Percentiles rank a stretch among this genome's conserved stretches.
phyloP scores from a whole-genome alignment of 2,888 invertebrate species.

The Coelogynopora nodosa region DNA sequence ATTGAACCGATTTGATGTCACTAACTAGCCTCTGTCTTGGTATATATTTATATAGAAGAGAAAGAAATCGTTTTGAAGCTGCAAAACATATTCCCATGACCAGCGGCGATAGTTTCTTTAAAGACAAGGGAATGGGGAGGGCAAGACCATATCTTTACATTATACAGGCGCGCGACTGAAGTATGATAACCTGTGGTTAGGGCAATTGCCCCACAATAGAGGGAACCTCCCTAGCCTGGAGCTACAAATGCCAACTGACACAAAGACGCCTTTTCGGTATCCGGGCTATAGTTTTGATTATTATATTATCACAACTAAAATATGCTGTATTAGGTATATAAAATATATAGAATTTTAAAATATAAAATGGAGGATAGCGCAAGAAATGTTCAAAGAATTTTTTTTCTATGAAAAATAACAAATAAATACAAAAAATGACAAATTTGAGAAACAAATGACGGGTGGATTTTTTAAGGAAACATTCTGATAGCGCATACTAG shows the following conservation, averaged over 20 bases:
- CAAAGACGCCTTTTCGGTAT: background rate
- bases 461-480: background rate
- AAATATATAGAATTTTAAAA: no score
- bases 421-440: no score
- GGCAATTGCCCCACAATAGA: background rate
- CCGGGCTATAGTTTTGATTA: background rate
- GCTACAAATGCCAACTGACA: background rate
- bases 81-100: no score
- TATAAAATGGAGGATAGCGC: no score
- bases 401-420: no score
- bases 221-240: background rate
- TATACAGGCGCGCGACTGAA: background rate
- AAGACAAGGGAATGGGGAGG: background rate
- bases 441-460: background rate
- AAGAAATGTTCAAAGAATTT: no score
- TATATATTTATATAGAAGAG: background rate
- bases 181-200: background rate
- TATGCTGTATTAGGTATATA: no score
- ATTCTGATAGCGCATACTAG: background rate
- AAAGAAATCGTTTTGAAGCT: no score
- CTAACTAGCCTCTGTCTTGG: background rate
- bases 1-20: slow-evolving; percentile 5
- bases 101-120: background rate
- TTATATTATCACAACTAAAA: background rate
- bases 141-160: background rate